Percentiles rank a stretch among this genome's conserved stretches.
Conservation (phyloP, 2,113 vertebrate species). For the Tyto alba region DNA sequence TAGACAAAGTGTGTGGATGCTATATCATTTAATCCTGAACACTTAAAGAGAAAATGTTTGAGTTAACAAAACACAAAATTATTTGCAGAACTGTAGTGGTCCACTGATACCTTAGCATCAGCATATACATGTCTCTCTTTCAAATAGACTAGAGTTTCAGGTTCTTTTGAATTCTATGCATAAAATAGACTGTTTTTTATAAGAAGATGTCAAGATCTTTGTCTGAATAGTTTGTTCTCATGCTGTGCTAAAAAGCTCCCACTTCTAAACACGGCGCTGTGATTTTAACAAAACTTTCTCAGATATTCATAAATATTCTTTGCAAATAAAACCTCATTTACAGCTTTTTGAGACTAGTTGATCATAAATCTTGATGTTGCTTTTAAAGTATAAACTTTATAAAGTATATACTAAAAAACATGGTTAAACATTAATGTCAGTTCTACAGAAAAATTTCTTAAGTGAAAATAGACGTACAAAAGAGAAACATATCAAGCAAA, state of each 20-base stretch:
- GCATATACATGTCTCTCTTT: neutral
- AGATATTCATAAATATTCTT: neutral
- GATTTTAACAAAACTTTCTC: neutral
- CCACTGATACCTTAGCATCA: neutral
- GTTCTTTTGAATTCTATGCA: neutral
- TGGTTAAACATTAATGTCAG: neutral
- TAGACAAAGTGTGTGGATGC: conserved; percentile 7
- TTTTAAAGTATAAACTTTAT: neutral
- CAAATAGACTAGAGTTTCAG: neutral
- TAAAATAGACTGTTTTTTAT: neutral
- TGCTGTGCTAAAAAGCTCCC: neutral
- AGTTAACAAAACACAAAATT: conserved; percentile 29
- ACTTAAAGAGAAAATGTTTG: conserved; percentile 7
- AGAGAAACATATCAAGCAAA: neutral
- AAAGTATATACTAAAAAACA: neutral
- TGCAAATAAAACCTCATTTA: neutral
- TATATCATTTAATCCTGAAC: neutral
- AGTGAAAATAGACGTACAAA: neutral
- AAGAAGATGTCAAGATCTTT: neutral
- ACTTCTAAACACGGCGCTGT: neutral
- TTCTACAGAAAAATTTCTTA: neutral
- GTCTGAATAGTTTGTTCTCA: neutral
- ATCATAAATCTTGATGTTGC: neutral
- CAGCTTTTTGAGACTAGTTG: neutral
- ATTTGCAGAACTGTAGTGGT: neutral